These are phyloP conservation scores for Oncorhynchus gorbuscha DNA, from an alignment of 2,113 vertebrate species.

Conservation along the genomic window DNA sequence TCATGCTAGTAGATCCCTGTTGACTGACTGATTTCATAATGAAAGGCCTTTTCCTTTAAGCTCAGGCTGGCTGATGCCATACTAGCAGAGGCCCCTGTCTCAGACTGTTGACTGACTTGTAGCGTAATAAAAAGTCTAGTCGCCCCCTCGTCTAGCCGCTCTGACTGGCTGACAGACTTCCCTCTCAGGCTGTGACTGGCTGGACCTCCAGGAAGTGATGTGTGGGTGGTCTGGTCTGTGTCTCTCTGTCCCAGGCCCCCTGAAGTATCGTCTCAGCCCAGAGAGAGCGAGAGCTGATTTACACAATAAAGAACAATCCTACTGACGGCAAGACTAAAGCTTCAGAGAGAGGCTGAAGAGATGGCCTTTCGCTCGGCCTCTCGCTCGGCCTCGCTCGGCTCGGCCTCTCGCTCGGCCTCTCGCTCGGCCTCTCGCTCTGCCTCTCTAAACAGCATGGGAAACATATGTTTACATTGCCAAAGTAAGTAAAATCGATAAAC, in stretches of 20 bases:
- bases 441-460: too few relatives aligned
- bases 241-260: slow-evolving; percentile 25
- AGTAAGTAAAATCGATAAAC: too few relatives aligned
- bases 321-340: slow-evolving; percentile 49
- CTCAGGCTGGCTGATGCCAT: not conserved
- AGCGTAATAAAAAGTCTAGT: too few relatives aligned
- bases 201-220: slow-evolving; percentile 11
- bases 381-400: too few relatives aligned
- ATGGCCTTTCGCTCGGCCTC: not conserved
- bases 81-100: slow-evolving; percentile 1
- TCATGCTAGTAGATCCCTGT: not conserved
- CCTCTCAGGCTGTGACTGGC: slow-evolving; percentile 7
- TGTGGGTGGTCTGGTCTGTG: slow-evolving; percentile 45
- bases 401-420: too few relatives aligned
- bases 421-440: too few relatives aligned
- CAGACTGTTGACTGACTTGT: not conserved
- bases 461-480: too few relatives aligned
- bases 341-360: slow-evolving; percentile 24
- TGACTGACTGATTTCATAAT: too few relatives aligned
- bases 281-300: too few relatives aligned
- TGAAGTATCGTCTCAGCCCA: slow-evolving; percentile 45
- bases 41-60: too few relatives aligned
- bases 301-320: slow-evolving; percentile 37
- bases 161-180: slow-evolving; percentile 25
- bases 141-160: not conserved